A percentile compares a stretch with the other conserved stretches of the same genome.
phyloP scores from a whole-genome alignment of 1,140 invertebrate species.

The Drosophila kikkawai region DNA sequence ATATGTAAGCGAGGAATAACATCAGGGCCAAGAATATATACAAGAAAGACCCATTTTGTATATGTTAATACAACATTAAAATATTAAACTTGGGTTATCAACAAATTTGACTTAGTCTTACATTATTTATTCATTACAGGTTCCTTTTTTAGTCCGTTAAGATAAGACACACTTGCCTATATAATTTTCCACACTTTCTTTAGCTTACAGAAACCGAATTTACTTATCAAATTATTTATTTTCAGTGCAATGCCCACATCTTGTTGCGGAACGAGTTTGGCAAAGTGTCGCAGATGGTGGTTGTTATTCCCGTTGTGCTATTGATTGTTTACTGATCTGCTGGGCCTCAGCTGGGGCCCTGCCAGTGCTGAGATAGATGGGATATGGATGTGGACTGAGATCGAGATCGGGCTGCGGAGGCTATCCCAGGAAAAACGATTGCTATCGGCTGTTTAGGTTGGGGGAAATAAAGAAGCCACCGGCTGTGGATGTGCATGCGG shows the following conservation, averaged over 20 bases:
- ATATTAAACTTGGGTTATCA: neutral
- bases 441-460: slow-evolving; percentile 40
- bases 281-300: slow-evolving; percentile 76
- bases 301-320: slow-evolving; percentile 54
- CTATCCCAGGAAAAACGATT: slow-evolving; percentile 36
- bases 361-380: slow-evolving; percentile 37
- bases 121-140: neutral
- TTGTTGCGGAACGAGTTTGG: slow-evolving; percentile 72
- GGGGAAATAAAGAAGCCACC: slow-evolving; percentile 69
- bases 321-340: slow-evolving; percentile 75
- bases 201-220: too few species aligned
- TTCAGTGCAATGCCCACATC: slow-evolving; percentile 48
- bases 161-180: neutral
- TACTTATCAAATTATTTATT: slow-evolving; percentile 4
- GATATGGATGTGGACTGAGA: slow-evolving; percentile 33
- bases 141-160: neutral
- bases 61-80: neutral
- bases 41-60: neutral
- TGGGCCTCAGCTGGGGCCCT: slow-evolving; percentile 56
- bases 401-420: slow-evolving; percentile 1
- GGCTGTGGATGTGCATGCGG: slow-evolving; percentile 33
- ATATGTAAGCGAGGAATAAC: neutral
- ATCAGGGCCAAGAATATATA: neutral
- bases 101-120: neutral
- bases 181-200: neutral